phyloP scores from a whole-genome alignment of 2,113 vertebrate species.

The Apteryx owenii region DNA sequence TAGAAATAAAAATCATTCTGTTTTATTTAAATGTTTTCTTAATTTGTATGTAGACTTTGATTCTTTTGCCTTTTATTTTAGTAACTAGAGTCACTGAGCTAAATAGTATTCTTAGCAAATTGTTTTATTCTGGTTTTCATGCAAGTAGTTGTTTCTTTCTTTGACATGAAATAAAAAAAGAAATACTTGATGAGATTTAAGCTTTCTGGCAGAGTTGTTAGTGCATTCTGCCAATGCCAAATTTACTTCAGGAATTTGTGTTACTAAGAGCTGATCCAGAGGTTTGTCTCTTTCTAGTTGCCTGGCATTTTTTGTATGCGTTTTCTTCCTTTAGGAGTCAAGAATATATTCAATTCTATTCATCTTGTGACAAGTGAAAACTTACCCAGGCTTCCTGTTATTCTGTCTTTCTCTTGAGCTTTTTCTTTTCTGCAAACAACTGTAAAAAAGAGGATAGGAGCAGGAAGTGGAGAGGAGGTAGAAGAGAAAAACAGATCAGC shows the following conservation, averaged over 20 bases:
- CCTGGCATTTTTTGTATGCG: not conserved
- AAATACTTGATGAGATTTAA: not conserved
- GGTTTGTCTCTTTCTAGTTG: not conserved
- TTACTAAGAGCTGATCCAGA: not conserved
- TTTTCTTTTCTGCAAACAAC: constrained; percentile 34
- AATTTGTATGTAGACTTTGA: not conserved
- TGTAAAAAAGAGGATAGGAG: constrained; percentile 1
- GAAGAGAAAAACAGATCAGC: constrained; percentile 32
- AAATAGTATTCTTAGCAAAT: not conserved
- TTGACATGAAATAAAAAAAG: not conserved
- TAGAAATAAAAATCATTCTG: accelerated
- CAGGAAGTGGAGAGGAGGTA: constrained; percentile 31
- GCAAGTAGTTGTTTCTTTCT: not conserved
- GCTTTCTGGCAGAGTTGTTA: not conserved
- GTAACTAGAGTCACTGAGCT: not conserved
- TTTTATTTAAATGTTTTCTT: not conserved
- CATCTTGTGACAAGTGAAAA: constrained; percentile 29
- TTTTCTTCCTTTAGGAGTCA: not conserved
- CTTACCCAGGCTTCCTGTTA: not conserved
- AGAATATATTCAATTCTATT: constrained; percentile 9
- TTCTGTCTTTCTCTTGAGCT: not conserved
- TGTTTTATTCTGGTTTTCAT: not conserved
- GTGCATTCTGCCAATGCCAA: not conserved
- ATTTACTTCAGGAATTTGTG: not conserved
- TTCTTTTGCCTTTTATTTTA: not conserved